Evolutionary conservation across 2,113 vertebrate species (phyloP).

Genomic region (Lophotis ruficrista): DNA sequence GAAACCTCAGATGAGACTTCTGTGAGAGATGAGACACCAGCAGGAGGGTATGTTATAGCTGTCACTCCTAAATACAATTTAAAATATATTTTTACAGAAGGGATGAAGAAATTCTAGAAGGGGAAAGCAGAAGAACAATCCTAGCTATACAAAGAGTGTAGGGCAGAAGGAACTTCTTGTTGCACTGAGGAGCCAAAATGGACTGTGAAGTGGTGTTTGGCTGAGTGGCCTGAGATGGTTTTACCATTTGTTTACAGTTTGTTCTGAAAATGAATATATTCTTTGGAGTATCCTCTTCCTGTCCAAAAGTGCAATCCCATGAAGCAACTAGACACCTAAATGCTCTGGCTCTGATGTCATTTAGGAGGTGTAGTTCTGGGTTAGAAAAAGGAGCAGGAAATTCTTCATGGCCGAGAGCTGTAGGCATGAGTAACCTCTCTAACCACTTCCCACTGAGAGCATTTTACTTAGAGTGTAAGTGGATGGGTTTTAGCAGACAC

Average conservation of each 20-base stretch:
- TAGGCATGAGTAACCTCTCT: background rate
- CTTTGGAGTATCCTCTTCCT: background rate
- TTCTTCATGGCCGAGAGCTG: background rate
- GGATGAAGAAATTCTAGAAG: background rate
- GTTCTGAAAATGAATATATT: background rate
- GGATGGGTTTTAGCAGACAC: background rate
- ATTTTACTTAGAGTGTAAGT: background rate
- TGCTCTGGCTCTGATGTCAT: background rate
- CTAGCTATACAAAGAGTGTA: background rate
- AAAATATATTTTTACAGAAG: background rate
- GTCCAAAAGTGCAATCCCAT: background rate
- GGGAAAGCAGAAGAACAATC: background rate
- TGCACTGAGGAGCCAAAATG: background rate
- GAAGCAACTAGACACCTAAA: background rate
- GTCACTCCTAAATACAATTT: background rate
- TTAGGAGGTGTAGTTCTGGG: background rate
- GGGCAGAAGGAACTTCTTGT: background rate
- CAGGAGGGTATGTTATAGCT: fast-evolving
- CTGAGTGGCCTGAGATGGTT: fast-evolving
- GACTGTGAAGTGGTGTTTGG: fast-evolving
- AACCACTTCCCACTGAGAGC: background rate
- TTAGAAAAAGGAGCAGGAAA: background rate
- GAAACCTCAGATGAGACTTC: background rate
- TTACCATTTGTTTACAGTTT: background rate
- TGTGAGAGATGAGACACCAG: background rate